phyloP scores from a whole-genome alignment of 2,888 invertebrate species.

The Tetragonisca angustula region DNA sequence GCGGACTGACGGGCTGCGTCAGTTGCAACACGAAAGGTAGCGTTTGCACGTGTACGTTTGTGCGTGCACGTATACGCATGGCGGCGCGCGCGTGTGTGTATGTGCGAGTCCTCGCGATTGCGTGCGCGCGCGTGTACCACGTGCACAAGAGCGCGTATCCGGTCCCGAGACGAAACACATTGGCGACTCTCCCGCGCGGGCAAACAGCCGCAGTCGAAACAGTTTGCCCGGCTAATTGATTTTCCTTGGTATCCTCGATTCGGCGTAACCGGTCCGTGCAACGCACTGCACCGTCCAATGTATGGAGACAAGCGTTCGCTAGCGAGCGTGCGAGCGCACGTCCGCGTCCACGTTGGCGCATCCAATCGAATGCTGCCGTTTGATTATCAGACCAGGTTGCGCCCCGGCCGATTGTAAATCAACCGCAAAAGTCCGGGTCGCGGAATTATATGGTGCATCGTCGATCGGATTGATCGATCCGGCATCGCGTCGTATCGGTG shows the following conservation, averaged over 20 bases:
- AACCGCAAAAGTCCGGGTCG: constrained; percentile 58
- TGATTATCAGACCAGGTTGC: constrained; percentile 68
- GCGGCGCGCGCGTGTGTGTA: not conserved
- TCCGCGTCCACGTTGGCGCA: constrained; percentile 53
- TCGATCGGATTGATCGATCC: constrained; percentile 51
- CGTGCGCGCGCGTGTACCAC: not conserved
- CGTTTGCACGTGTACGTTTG: not conserved
- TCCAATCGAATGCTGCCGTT: constrained; percentile 71
- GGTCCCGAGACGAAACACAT: constrained; percentile 62
- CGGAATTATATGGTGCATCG: constrained; percentile 58
- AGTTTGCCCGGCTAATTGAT: constrained; percentile 76
- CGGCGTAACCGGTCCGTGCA: constrained; percentile 52
- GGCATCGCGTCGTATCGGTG: not conserved
- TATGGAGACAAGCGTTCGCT: constrained; percentile 45
- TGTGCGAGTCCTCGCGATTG: not conserved
- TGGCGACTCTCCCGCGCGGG: constrained; percentile 58
- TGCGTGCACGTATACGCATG: not conserved
- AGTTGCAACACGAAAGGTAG: constrained; percentile 7
- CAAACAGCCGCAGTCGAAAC: constrained; percentile 72
- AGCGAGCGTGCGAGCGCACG: not conserved
- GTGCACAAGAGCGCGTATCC: constrained; percentile 13
- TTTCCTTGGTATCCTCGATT: constrained; percentile 71
- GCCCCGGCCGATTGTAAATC: constrained; percentile 70
- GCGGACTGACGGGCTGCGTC: not conserved
- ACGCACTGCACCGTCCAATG: constrained; percentile 26